Evolutionary conservation across 2,888 invertebrate genomes (phyloP), one percentile per base, ranked within the genome.

Genomic region (Drosophila colorata): DNA sequence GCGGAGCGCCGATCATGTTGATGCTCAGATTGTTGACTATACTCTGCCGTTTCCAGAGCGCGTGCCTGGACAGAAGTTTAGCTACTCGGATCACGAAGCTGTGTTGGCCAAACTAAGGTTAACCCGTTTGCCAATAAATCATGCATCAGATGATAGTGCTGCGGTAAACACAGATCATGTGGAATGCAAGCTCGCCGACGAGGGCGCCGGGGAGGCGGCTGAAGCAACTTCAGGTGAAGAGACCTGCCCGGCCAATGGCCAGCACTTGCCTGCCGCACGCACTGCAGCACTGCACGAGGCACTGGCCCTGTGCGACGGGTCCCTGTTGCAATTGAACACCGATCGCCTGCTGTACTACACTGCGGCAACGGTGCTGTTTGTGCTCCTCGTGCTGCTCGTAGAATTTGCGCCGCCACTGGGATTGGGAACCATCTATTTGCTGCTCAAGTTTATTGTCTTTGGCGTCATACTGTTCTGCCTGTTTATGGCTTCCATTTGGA

Each of bases 11-110:
- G 90, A 91, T 33, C 69, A 78, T 3, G 78, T 88, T 23, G 80
- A 93, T 88, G 88, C 94, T 9, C 91, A 92, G 25, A 92, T 94
- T 44, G 81, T 92, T 4, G 93, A 94, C 72, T 96, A 95, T 88
- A 93, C 93, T 9, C 94, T 96, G 71, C 97, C 97, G 0, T 93
- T 97, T 71, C 95, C 96, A 74, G 93, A 95, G 55, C 93, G 95
- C 82, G 95, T 98, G 37, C 96, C 97, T 0, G 94, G 94, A 20
- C 92, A 94, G 73, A 90, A 93, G 55, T 96, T 95, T 84, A 97
- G 97, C 82, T 98, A 95, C 92, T 98, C 98, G 0, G 98, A 98
- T 91, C 98, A 98, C 91, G 98, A 98, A 92, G 98, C 97, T 13
- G 95, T 98, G 7, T 92, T 94, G 67, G 94, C 96, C 7, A 94